phyloP scores from a whole-genome alignment of 2,888 invertebrate genomes.

The Megastigmus dorsalis region DNA sequence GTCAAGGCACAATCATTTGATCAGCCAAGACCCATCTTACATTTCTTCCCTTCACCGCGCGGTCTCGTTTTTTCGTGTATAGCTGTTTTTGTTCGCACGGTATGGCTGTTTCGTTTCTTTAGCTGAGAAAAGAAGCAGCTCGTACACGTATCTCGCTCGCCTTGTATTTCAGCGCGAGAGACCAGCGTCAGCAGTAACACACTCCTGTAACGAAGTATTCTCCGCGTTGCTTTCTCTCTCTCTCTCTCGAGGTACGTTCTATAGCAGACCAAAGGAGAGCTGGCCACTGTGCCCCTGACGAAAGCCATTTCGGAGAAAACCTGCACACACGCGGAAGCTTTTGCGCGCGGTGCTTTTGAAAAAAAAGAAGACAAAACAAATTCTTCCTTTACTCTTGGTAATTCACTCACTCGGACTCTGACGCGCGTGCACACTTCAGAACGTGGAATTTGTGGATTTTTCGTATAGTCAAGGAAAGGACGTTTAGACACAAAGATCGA shows the following conservation, averaged over 20 bases:
- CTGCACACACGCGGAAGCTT: neutral
- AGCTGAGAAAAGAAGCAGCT: slow-evolving; percentile 18
- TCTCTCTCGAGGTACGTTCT: no score
- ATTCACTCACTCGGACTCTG: neutral
- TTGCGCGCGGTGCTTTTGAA: no score
- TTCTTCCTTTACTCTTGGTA: no score
- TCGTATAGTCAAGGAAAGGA: no score
- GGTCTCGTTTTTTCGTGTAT: slow-evolving; percentile 27
- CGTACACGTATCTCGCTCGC: no score
- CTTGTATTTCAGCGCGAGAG: no score
- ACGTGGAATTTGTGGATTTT: neutral
- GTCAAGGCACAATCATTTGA: slow-evolving; percentile 28
- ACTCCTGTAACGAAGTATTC: slow-evolving; percentile 57
- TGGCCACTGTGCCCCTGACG: neutral
- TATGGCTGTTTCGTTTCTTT: no score
- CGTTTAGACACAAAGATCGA: no score
- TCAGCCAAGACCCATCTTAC: neutral
- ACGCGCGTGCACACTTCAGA: neutral
- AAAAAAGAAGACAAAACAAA: no score
- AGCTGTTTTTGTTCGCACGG: no score
- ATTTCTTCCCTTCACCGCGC: neutral
- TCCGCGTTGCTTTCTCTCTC: slow-evolving; percentile 18
- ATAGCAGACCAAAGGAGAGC: slow-evolving; percentile 30
- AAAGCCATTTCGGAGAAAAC: neutral
- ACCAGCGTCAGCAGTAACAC: no score